These are phyloP conservation scores for Eupsilia transversa DNA, from an alignment of 2,888 invertebrate species.

Conservation along the genomic window DNA sequence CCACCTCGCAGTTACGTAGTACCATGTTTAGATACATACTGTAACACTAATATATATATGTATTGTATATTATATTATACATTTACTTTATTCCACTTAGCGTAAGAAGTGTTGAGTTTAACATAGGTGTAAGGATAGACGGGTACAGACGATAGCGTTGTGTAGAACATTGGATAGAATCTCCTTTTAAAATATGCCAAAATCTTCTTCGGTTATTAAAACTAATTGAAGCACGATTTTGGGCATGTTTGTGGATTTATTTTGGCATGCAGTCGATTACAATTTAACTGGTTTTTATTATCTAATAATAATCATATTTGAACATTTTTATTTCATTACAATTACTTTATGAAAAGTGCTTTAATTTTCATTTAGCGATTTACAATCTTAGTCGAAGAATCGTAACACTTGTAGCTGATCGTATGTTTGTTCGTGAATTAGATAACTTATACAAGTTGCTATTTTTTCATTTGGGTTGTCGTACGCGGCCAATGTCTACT, in stretches of 20 bases:
- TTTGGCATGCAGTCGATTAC: constrained; percentile 3
- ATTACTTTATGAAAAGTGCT: background rate
- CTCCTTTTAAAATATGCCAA: constrained; percentile 83
- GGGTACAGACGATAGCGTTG: constrained; percentile 78
- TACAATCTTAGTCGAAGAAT: background rate
- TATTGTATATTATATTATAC: constrained; percentile 69
- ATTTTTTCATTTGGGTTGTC: constrained; percentile 13
- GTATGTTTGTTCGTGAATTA: constrained; percentile 23
- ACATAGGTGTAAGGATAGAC: constrained; percentile 80
- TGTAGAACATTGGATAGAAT: constrained; percentile 72
- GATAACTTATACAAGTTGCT: constrained; percentile 16
- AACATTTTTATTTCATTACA: background rate
- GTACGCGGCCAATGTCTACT: constrained; percentile 7
- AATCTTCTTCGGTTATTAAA: background rate
- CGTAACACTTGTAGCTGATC: constrained; percentile 23
- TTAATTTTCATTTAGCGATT: constrained; percentile 25
- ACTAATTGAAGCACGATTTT: constrained; percentile 16
- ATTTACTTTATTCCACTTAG: constrained; percentile 87
- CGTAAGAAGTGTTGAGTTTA: constrained; percentile 85
- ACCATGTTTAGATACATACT: constrained; percentile 79
- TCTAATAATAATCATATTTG: constrained; percentile 12
- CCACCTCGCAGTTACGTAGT: constrained; percentile 87
- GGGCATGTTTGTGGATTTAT: constrained; percentile 15
- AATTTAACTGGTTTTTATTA: constrained; percentile 6
- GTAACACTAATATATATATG: constrained; percentile 70